A percentile compares a stretch with the other conserved stretches of the same genome.
These are phyloP conservation scores for Dioctria rufipes DNA, from an alignment of 2,888 invertebrate genomes.

Conservation along the genomic window DNA sequence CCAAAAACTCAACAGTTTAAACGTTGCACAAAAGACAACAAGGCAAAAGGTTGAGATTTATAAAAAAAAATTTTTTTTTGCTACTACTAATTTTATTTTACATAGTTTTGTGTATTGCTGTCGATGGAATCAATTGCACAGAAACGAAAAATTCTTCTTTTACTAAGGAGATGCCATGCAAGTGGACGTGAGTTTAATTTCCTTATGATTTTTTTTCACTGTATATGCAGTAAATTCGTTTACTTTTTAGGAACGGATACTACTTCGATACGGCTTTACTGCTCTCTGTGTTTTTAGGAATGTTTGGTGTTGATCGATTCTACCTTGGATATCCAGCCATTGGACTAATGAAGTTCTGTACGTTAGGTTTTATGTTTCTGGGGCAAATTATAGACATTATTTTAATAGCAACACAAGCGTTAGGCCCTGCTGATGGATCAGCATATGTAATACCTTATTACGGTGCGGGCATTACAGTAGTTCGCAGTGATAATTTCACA, in stretches of 20 bases:
- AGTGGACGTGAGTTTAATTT: conserved; percentile 88
- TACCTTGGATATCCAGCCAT: conserved; percentile 98
- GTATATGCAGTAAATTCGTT: neutral
- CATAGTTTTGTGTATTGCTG: conserved; percentile 85
- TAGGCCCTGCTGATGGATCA: conserved; percentile 96
- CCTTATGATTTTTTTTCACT: neutral
- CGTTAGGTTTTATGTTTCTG: conserved; percentile 96
- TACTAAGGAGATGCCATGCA: conserved; percentile 86
- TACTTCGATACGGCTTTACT: conserved; percentile 92
- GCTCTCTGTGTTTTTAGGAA: conserved; percentile 96
- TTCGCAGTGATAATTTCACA: conserved; percentile 88
- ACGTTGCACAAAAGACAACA: conserved; percentile 85
- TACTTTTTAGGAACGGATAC: conserved; percentile 87
- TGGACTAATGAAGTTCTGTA: conserved; percentile 94
- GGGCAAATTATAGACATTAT: conserved; percentile 96
- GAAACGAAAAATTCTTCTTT: conserved; percentile 87
- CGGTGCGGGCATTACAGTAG: conserved; percentile 87
- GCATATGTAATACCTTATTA: conserved; percentile 94
- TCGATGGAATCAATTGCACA: conserved; percentile 85
- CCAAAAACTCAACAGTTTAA: conserved; percentile 88
- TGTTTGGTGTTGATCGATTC: conserved; percentile 98
- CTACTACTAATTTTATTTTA: conserved; percentile 62
- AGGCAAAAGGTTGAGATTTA: conserved; percentile 78
- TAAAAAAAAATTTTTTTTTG: neutral
- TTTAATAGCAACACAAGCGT: conserved; percentile 80